phyloP scores from a whole-genome alignment of 2,113 vertebrate genomes.

The Melospiza georgiana region DNA sequence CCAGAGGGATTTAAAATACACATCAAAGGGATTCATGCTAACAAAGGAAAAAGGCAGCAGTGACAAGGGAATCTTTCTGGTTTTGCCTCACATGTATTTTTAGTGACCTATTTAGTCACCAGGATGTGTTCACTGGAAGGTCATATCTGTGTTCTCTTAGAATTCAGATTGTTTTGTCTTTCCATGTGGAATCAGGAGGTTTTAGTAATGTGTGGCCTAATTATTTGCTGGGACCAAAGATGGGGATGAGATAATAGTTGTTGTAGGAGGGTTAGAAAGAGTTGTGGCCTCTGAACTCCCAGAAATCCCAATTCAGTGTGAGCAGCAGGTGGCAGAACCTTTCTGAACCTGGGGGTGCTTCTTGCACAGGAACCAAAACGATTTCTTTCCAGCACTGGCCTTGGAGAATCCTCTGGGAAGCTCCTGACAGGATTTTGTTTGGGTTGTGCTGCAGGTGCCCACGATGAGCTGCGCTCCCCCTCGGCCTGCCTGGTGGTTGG shows the following conservation, averaged over 20 bases:
- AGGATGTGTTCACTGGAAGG: neutral
- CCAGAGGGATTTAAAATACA: conserved; percentile 41
- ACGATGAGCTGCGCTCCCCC: conserved; percentile 87
- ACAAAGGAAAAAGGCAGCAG: conserved; percentile 1
- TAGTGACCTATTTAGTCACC: neutral
- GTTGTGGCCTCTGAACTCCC: neutral
- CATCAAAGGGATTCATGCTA: conserved; percentile 13
- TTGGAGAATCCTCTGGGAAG: neutral
- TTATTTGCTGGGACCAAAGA: neutral
- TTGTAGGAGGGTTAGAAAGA: neutral
- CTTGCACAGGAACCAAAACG: neutral
- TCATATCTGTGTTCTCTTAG: neutral
- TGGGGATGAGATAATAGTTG: neutral
- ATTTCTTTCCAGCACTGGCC: neutral
- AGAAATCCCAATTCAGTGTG: neutral
- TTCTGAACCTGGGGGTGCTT: neutral
- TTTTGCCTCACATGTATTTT: neutral
- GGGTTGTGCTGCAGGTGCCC: conserved; percentile 77
- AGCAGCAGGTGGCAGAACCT: conserved; percentile 13
- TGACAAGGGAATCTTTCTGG: neutral
- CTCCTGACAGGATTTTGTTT: neutral
- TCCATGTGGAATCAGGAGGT: neutral
- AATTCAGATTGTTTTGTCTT: neutral
- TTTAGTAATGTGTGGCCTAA: neutral
- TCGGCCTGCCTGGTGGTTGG: conserved; percentile 93